phyloP scores from a whole-genome alignment of 2,888 invertebrate species.

The Colletes collaris region DNA sequence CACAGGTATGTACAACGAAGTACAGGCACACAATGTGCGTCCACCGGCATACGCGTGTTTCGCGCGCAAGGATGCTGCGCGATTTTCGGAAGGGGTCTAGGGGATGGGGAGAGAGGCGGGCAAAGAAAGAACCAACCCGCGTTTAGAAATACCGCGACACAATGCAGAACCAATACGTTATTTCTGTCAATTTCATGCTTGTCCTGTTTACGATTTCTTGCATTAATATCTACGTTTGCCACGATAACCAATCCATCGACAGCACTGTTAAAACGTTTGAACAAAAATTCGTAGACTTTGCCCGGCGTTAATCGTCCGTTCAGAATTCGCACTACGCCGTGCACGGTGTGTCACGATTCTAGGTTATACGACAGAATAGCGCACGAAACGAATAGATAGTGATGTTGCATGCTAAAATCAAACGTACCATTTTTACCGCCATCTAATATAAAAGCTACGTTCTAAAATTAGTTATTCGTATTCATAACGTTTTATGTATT shows the following conservation, averaged over 20 bases:
- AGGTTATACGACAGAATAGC: conserved; percentile 50
- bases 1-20: conserved; percentile 78
- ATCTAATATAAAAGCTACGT: conserved; percentile 35
- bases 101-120: conserved; percentile 13
- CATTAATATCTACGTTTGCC: conserved; percentile 12
- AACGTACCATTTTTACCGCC: conserved; percentile 55
- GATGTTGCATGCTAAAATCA: conserved; percentile 38
- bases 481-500: neutral
- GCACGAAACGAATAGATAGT: conserved; percentile 42
- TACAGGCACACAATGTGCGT: conserved; percentile 73
- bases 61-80: conserved; percentile 78
- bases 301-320: conserved; percentile 49
- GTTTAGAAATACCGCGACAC: conserved; percentile 56
- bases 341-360: conserved; percentile 49
- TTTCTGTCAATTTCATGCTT: conserved; percentile 52
- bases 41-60: conserved; percentile 78
- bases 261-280: conserved; percentile 22
- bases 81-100: conserved; percentile 61
- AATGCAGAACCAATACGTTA: conserved; percentile 45
- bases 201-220: conserved; percentile 3
- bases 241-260: conserved; percentile 2
- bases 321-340: conserved; percentile 44
- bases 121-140: conserved; percentile 46
- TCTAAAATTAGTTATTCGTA: conserved; percentile 32
- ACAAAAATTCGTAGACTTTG: conserved; percentile 21